These are phyloP conservation scores for Aldrovandia affinis DNA, from an alignment of 2,797 vertebrate species.

Conservation along the genomic window DNA sequence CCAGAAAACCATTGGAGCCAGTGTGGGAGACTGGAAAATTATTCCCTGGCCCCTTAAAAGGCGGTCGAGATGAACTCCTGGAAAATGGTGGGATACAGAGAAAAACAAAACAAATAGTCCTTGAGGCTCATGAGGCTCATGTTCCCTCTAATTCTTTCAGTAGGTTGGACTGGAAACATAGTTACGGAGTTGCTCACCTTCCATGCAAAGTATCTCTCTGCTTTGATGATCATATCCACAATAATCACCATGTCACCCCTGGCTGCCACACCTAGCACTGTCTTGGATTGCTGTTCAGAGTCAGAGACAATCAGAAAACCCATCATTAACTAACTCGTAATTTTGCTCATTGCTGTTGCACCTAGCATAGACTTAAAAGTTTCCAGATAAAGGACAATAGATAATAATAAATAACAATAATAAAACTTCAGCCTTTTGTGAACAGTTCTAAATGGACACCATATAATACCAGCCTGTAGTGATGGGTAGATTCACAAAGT, in stretches of 20 bases:
- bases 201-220: slow-evolving; percentile 80
- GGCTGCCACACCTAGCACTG: slow-evolving; percentile 80
- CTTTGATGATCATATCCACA: slow-evolving; percentile 95
- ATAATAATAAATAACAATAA: not conserved
- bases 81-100: too few relatives aligned
- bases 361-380: not conserved
- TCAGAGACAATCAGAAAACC: not conserved
- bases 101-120: too few relatives aligned
- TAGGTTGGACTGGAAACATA: slow-evolving; percentile 1
- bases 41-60: too few relatives aligned
- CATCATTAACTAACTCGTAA: not conserved
- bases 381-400: not conserved
- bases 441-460: not conserved
- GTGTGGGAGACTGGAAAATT: too few relatives aligned
- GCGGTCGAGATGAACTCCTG: too few relatives aligned
- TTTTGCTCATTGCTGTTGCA: not conserved
- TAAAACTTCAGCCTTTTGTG: not conserved
- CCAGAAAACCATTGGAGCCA: too few relatives aligned
- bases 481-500: not conserved
- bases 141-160: not conserved
- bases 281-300: slow-evolving; percentile 82
- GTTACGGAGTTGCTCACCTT: slow-evolving; percentile 68
- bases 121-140: too few relatives aligned
- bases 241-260: slow-evolving; percentile 81
- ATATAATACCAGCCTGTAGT: not conserved